Conservation (phyloP, 1,140 invertebrate genomes). For the Melitaea cinxia region DNA sequence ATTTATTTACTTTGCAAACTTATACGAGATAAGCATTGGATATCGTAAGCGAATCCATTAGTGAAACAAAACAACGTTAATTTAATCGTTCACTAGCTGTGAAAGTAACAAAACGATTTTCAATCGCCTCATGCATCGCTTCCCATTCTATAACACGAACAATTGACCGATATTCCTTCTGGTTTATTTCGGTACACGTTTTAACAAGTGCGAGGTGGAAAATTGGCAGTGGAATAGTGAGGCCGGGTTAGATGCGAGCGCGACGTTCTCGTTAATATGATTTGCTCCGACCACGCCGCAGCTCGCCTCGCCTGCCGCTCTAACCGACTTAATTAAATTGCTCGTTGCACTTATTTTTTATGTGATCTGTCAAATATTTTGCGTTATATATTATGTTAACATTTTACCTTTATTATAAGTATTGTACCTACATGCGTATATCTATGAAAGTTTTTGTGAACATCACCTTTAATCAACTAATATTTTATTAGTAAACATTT, state of each 20-base stretch:
- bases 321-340: conserved; percentile 68
- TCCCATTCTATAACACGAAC: conserved; percentile 25
- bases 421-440: too few relatives aligned
- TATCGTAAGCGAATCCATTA: conserved; percentile 14
- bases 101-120: conserved; percentile 23
- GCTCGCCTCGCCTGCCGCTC: conserved; percentile 50
- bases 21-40: neutral
- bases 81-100: conserved; percentile 16
- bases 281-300: conserved; percentile 55
- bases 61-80: conserved; percentile 13
- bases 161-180: conserved; percentile 33
- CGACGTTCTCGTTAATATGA: conserved; percentile 71
- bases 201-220: conserved; percentile 47
- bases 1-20: neutral
- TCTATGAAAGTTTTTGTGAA: too few relatives aligned
- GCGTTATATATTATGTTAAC: neutral
- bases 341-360: conserved; percentile 47
- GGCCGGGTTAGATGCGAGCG: conserved; percentile 42
- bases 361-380: conserved; percentile 7
- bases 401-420: neutral
- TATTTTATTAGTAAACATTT: too few relatives aligned
- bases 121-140: conserved; percentile 16
- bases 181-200: conserved; percentile 43
- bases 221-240: conserved; percentile 55
- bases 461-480: too few relatives aligned